Evolutionary conservation across 1,140 invertebrate genomes (phyloP).

Genomic region (Oryzaephilus surinamensis): DNA sequence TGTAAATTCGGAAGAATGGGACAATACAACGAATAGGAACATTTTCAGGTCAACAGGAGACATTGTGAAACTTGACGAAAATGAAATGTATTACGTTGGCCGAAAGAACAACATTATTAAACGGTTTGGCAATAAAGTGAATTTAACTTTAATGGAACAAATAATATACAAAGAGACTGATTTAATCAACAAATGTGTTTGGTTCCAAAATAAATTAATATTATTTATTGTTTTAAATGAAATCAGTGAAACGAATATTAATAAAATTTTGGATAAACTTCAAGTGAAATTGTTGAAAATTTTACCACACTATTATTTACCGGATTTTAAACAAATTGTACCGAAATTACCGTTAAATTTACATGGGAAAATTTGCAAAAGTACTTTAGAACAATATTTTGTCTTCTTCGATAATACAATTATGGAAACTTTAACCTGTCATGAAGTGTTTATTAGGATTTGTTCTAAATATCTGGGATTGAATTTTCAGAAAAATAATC

Average conservation of each 20-base stretch:
- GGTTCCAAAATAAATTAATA: conserved; percentile 41
- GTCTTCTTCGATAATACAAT: conserved; percentile 2
- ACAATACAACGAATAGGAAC: no score
- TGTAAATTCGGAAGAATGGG: no score
- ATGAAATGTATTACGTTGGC: conserved; percentile 50
- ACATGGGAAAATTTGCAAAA: conserved; percentile 48
- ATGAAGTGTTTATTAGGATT: neutral
- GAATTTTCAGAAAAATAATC: conserved; percentile 18
- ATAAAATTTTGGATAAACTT: conserved; percentile 38
- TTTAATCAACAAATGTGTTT: conserved; percentile 42
- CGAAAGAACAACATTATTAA: conserved; percentile 60
- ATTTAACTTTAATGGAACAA: conserved; percentile 48
- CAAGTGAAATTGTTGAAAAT: conserved; percentile 29
- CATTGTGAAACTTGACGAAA: conserved; percentile 35
- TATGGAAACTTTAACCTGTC: conserved; percentile 10
- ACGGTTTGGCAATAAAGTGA: conserved; percentile 58
- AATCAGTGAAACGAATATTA: conserved; percentile 35
- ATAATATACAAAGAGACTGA: conserved; percentile 37
- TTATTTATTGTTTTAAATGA: conserved; percentile 41
- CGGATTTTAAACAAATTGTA: conserved; percentile 43
- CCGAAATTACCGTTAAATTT: conserved; percentile 43
- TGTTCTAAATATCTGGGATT: conserved; percentile 20
- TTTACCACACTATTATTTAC: conserved; percentile 29
- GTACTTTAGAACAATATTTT: conserved; percentile 21
- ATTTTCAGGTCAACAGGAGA: no score